A percentile compares a stretch with the other conserved stretches of the same genome.
These are phyloP conservation scores for Invenusta paracnida DNA, from an alignment of 2,888 invertebrate species.

Conservation along the genomic window DNA sequence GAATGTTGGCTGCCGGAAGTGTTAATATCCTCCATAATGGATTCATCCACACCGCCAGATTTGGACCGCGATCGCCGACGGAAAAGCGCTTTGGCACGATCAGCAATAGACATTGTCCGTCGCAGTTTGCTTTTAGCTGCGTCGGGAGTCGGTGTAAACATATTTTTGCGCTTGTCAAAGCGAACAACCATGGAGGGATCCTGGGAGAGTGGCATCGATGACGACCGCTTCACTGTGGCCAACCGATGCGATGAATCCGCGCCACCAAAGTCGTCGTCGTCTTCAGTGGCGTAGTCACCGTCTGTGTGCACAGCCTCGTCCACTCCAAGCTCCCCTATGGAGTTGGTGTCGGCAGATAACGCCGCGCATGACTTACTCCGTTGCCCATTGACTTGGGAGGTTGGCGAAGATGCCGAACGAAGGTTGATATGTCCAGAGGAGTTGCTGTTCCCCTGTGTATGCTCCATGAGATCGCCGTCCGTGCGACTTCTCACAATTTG, in stretches of 20 bases:
- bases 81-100: slow-evolving; percentile 6
- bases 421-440: not conserved
- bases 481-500: not conserved
- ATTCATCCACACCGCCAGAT: not conserved
- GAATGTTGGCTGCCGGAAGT: not conserved
- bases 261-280: not conserved
- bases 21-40: not conserved
- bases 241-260: not conserved
- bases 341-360: not conserved
- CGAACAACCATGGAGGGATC: not conserved
- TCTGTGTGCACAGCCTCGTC: not conserved
- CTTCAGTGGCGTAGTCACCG: not conserved
- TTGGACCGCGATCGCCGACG: not conserved
- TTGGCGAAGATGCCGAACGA: not conserved
- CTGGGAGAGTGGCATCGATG: slow-evolving; percentile 8
- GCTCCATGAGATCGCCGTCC: slow-evolving; percentile 9
- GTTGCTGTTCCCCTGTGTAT: not conserved
- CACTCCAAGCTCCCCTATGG: not conserved
- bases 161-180: not conserved
- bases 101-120: not conserved
- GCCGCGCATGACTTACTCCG: slow-evolving; percentile 3
- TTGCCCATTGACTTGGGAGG: not conserved
- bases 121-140: not conserved
- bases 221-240: slow-evolving; percentile 14
- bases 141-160: not conserved